A percentile compares a stretch with the other conserved stretches of the same genome.
Conservation (phyloP, 2,113 vertebrate genomes). For the Lophochroa leadbeateri region DNA sequence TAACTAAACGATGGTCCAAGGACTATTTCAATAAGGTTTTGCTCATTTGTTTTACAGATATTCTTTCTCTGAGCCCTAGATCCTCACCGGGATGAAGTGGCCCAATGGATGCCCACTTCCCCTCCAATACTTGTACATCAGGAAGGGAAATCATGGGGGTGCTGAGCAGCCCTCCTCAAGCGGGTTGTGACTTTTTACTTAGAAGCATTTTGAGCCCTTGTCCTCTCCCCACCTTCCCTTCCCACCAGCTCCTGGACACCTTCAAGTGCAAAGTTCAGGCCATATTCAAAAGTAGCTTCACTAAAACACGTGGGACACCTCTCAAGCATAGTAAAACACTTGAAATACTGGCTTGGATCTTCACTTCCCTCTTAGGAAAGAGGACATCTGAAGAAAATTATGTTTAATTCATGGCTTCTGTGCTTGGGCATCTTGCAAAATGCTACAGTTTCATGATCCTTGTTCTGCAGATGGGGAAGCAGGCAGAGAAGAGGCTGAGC, state of each 20-base stretch:
- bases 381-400: not conserved
- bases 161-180: not conserved
- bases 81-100: not conserved
- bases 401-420: not conserved
- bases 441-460: not conserved
- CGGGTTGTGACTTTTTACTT: not conserved
- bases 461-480: not conserved
- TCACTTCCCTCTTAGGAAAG: not conserved
- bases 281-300: not conserved
- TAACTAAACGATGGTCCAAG: not conserved
- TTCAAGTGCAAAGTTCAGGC: not conserved
- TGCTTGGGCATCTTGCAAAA: not conserved
- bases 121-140: not conserved
- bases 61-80: not conserved
- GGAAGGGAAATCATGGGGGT: not conserved
- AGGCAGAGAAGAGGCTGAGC: not conserved
- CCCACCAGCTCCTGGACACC: not conserved
- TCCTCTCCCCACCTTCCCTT: not conserved
- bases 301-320: rapidly evolving
- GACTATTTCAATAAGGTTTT: not conserved
- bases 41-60: not conserved
- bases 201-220: not conserved
- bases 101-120: not conserved
- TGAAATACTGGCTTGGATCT: not conserved
- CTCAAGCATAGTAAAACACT: not conserved